Conservation (phyloP, 2,888 invertebrate genomes). For the Apotomis betuletana region DNA sequence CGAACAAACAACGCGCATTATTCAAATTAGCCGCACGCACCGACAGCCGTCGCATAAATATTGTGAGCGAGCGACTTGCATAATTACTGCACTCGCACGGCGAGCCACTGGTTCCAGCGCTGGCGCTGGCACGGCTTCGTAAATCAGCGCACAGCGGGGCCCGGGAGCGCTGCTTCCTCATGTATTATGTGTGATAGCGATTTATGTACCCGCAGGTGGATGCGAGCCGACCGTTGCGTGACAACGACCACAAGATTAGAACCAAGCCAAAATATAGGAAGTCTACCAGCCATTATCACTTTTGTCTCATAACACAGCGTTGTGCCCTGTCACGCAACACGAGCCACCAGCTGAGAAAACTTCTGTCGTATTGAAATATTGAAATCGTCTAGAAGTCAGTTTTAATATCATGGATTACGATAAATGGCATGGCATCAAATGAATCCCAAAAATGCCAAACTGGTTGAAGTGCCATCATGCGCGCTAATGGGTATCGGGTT, state of each 20-base stretch:
- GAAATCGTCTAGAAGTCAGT: too few species aligned
- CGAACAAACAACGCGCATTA: conserved; percentile 37
- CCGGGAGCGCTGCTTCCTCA: conserved; percentile 38
- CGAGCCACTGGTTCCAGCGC: background rate
- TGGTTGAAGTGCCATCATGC: too few species aligned
- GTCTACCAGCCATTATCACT: background rate
- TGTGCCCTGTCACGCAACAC: background rate
- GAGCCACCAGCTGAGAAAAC: too few species aligned
- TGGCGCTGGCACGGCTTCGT: background rate
- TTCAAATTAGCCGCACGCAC: conserved; percentile 41
- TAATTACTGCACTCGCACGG: conserved; percentile 28
- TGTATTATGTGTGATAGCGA: conserved; percentile 40
- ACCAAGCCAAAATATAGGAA: background rate
- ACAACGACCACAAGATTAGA: background rate
- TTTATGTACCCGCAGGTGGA: conserved; percentile 22
- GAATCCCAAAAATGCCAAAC: too few species aligned
- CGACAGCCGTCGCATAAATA: conserved; percentile 36
- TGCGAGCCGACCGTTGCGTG: conserved; percentile 8
- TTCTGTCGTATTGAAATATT: too few species aligned
- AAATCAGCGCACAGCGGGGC: conserved; percentile 40
- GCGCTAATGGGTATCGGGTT: too few species aligned
- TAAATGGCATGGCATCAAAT: too few species aligned
- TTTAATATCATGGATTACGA: too few species aligned
- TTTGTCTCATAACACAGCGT: background rate
- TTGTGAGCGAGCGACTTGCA: conserved; percentile 43